These are phyloP conservation scores for Steatocranus sp. DNA, from an alignment of 2,797 vertebrate species.

Conservation along the genomic window DNA sequence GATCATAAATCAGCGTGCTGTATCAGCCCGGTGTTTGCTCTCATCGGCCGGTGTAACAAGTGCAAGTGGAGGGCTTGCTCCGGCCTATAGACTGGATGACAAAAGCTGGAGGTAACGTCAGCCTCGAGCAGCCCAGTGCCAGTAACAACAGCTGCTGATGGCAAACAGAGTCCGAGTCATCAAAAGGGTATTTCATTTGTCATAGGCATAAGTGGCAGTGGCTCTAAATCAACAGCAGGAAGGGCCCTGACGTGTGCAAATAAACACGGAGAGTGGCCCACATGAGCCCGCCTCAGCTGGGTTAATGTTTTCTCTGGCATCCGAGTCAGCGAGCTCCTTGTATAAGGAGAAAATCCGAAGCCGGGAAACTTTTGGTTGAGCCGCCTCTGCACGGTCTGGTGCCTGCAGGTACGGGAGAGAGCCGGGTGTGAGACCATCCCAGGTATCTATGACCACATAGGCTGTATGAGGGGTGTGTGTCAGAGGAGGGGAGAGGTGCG, in stretches of 20 bases:
- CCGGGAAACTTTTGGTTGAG: slow-evolving; percentile 9
- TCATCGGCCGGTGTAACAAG: slow-evolving; percentile 29
- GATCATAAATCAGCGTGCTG: slow-evolving; percentile 30
- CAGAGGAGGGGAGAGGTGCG: background rate
- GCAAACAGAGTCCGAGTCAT: slow-evolving; percentile 70
- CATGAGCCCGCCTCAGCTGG: slow-evolving; percentile 36
- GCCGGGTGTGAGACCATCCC: slow-evolving; percentile 56
- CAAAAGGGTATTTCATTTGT: slow-evolving; percentile 73
- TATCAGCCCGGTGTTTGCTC: slow-evolving; percentile 10
- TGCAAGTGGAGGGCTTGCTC: slow-evolving; percentile 2
- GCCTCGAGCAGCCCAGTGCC: slow-evolving; percentile 25
- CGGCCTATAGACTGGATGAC: slow-evolving; percentile 21
- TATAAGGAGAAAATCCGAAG: slow-evolving; percentile 24
- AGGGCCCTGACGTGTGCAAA: slow-evolving; percentile 69
- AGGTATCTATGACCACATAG: slow-evolving; percentile 69
- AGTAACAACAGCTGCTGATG: slow-evolving; percentile 68
- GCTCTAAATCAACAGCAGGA: slow-evolving; percentile 78
- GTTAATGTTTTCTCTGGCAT: slow-evolving; percentile 47
- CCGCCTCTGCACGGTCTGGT: slow-evolving; percentile 40
- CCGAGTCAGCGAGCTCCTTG: slow-evolving; percentile 8
- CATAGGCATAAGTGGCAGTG: slow-evolving; percentile 65
- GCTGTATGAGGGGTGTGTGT: slow-evolving; percentile 49
- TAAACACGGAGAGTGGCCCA: slow-evolving; percentile 61
- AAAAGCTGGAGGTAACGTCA: slow-evolving; percentile 45
- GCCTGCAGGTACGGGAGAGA: slow-evolving; percentile 55